phyloP scores from a whole-genome alignment of 2,888 invertebrate genomes.

The Caenorhabditis imperialis region DNA sequence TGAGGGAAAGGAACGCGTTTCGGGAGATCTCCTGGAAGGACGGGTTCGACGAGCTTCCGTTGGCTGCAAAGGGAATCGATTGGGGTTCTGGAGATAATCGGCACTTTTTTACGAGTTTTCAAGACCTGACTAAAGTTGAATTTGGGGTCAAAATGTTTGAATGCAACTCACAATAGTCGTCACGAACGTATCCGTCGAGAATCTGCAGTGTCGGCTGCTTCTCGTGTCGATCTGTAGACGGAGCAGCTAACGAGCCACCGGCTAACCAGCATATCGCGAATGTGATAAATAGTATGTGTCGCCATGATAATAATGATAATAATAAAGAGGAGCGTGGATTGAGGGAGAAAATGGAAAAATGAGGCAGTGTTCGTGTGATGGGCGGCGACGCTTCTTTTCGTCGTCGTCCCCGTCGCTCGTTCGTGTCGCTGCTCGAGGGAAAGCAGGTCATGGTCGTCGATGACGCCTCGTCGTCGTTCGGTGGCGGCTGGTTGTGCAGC shows the following conservation, averaged over 20 bases:
- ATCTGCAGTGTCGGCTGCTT: conserved; percentile 48
- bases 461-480: conserved; percentile 48
- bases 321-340: conserved; percentile 7
- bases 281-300: conserved; percentile 36
- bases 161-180: conserved; percentile 39
- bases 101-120: too few relatives aligned
- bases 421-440: conserved; percentile 11
- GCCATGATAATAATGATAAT: conserved; percentile 47
- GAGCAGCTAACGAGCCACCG: conserved; percentile 24
- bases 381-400: conserved; percentile 12
- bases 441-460: background rate
- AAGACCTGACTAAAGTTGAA: too few relatives aligned
- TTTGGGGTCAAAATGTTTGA: too few relatives aligned
- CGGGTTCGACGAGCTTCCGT: conserved; percentile 31
- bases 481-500: conserved; percentile 40
- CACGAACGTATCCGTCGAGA: conserved; percentile 54
- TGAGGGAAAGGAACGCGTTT: conserved; percentile 49
- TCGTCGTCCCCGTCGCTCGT: conserved; percentile 42
- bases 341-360: conserved; percentile 6
- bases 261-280: conserved; percentile 39
- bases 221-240: conserved; percentile 22
- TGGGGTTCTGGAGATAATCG: too few relatives aligned
- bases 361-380: background rate
- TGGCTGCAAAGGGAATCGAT: conserved; percentile 24
- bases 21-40: conserved; percentile 41